phyloP scores from a whole-genome alignment of 2,113 vertebrate species.

The Dinomys branickii region DNA sequence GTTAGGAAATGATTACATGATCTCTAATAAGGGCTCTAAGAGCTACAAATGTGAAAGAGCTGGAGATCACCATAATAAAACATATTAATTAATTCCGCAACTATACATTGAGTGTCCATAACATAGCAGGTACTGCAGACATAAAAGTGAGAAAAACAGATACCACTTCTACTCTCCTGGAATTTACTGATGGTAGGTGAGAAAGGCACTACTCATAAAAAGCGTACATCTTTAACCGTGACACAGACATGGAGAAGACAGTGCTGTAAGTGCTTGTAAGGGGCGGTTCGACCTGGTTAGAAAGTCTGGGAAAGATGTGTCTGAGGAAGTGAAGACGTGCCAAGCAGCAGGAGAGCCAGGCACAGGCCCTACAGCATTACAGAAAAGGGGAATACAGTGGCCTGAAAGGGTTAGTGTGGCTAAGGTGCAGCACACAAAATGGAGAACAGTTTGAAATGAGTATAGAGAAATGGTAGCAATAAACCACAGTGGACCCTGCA shows the following conservation, averaged over 20 bases:
- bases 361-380: not conserved
- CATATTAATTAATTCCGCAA: not conserved
- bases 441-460: not conserved
- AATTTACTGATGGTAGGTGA: not conserved
- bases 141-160: slow-evolving; percentile 3
- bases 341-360: not conserved
- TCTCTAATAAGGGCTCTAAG: slow-evolving; percentile 34
- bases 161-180: not conserved
- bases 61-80: not conserved
- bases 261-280: not conserved
- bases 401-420: not conserved
- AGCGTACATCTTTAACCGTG: not conserved
- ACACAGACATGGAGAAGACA: not conserved
- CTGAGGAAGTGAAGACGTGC: slow-evolving; percentile 1
- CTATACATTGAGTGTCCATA: not conserved
- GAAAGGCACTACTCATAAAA: not conserved
- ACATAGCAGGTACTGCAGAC: not conserved
- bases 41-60: not conserved
- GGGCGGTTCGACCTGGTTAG: not conserved
- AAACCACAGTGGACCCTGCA: not conserved
- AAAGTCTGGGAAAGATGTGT: not conserved
- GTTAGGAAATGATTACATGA: slow-evolving; percentile 42
- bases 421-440: not conserved
- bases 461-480: not conserved
- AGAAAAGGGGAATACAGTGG: not conserved